phyloP scores from a whole-genome alignment of 2,888 invertebrate genomes.

The Phlogophora meticulosa region DNA sequence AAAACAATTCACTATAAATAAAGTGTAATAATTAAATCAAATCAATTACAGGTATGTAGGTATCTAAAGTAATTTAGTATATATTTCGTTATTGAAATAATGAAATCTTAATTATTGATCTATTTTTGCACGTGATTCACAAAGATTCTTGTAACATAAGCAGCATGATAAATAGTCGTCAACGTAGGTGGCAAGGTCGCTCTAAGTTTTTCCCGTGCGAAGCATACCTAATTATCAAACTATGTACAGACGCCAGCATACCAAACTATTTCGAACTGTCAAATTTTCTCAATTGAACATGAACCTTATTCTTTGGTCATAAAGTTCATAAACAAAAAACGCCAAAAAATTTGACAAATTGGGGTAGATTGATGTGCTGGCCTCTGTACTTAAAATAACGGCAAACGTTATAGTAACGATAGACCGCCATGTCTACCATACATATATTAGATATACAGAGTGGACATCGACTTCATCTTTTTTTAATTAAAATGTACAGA shows the following conservation, averaged over 20 bases:
- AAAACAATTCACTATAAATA: too few species aligned
- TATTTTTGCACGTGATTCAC: constrained; percentile 53
- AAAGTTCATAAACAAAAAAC: too few species aligned
- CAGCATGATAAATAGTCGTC: constrained; percentile 47
- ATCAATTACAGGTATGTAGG: not conserved
- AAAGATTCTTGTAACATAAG: constrained; percentile 35
- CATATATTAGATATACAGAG: not conserved
- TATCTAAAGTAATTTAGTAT: not conserved
- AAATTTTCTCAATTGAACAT: too few species aligned
- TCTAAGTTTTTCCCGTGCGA: constrained; percentile 45
- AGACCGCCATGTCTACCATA: constrained; percentile 1
- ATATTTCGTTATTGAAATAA: not conserved
- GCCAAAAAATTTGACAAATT: too few species aligned
- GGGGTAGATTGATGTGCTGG: too few species aligned
- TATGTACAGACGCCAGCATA: not conserved
- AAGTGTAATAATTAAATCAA: not conserved
- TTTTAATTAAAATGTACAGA: too few species aligned
- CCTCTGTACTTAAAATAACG: constrained; percentile 30
- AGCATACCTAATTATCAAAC: constrained; percentile 35
- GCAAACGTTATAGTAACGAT: constrained; percentile 4
- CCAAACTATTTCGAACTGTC: too few species aligned
- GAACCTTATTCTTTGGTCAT: too few species aligned
- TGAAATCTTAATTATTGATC: not conserved
- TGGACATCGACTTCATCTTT: too few species aligned
- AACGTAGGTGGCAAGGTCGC: constrained; percentile 72